Percentiles rank a stretch among this genome's conserved stretches.
These are phyloP conservation scores for Ophion ellenae DNA, from an alignment of 2,888 invertebrate genomes.

Conservation along the genomic window DNA sequence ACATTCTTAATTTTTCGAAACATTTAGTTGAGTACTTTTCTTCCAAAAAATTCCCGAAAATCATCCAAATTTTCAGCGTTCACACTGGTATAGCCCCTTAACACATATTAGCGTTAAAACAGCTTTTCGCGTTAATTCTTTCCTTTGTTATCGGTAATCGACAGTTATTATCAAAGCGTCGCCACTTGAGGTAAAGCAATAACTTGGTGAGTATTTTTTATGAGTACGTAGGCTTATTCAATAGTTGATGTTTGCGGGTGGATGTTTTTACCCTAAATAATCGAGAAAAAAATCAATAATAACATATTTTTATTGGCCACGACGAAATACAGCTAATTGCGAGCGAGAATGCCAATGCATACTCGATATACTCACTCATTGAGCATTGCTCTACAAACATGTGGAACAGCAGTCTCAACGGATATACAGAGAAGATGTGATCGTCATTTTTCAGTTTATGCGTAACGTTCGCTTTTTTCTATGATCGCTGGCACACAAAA, in stretches of 20 bases:
- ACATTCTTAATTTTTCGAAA: no score
- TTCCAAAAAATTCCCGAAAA: no score
- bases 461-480: background rate
- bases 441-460: background rate
- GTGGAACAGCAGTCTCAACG: background rate
- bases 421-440: constrained; percentile 6
- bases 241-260: background rate
- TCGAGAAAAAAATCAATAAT: background rate
- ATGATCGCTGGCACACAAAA: background rate
- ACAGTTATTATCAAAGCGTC: background rate
- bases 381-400: constrained; percentile 8
- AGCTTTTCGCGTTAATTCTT: no score
- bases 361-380: background rate
- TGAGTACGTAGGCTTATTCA: background rate
- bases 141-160: background rate
- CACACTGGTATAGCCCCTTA: no score
- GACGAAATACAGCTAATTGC: constrained; percentile 30
- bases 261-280: background rate
- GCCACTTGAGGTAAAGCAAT: background rate
- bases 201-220: background rate
- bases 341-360: constrained; percentile 13
- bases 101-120: no score
- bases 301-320: constrained; percentile 45
- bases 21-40: no score
- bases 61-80: no score